Base-by-base conservation (phyloP, 1,140 invertebrate genomes). In the Tetragonula clypearis region DNA sequence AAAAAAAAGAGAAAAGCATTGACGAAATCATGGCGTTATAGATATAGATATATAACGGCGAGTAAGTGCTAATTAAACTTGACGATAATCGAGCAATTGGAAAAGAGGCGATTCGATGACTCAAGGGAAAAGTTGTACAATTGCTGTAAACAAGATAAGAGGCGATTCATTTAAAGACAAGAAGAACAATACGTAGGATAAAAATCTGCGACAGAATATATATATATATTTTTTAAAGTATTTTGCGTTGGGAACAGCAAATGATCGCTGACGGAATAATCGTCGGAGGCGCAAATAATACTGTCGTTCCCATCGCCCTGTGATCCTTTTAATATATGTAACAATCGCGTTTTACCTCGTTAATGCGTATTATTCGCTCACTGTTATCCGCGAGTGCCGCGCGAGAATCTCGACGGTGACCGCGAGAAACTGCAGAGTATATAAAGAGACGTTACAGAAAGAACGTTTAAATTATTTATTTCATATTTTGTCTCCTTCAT, bases 361-460 rank as follows among this genome's bases (percentile, higher is more conserved):
- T 55, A 26, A 58, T 49, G 56, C 76, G 82, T 79, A 60, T 60
- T 26, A 79, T 71, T 79, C 77, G 77, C 69, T 58, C 60, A 65
- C 71, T 73, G 82, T 84, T 84, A 84, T 84, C 82, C 82, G 55
- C 68, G 68, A 23, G 55, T 62, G 3, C 76, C 76, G 82, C 23
- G 30, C 76, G 41, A 72, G 68, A 56, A 49, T 56, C 2, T 6
- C 3, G 53, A 23, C 76, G 77, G 82, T 41, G 21, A 21, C 5
- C 56, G 82, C 77, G 82, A 55, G 82, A 84, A 79, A 60, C 68
- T 79, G 26, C 77, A 84, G 41, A 84, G 56, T 79, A 84, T 84
- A 84, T 80, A 81, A 74, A 85, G 71, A 81, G 23, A 80, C 60
- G 78, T 80, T 80, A 80, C 69, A 60, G 14, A 80, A 80, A 80